Percentiles rank a stretch among this genome's conserved stretches.
Conservation (phyloP, 2,888 invertebrate species). For the Scelioninae gen. 1 region DNA sequence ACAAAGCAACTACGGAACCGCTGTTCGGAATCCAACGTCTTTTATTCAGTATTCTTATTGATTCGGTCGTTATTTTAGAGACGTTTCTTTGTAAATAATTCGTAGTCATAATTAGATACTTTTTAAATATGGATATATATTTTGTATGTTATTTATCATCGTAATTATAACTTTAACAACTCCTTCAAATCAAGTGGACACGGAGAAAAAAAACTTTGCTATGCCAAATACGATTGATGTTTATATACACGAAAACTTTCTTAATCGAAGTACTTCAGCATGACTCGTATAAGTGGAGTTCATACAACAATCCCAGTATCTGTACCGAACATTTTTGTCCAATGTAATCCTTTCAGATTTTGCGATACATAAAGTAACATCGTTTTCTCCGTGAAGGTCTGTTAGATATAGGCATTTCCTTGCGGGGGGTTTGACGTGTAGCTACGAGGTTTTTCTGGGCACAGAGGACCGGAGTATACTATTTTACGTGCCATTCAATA, state of each 20-base stretch:
- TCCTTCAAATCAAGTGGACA: conserved; percentile 17
- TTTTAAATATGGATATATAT: conserved; percentile 60
- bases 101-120: conserved; percentile 41
- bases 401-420: conserved; percentile 37
- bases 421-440: too few species aligned
- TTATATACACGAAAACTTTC: conserved; percentile 10
- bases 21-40: conserved; percentile 13
- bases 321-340: too few species aligned
- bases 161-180: too few species aligned
- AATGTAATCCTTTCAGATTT: conserved; percentile 8
- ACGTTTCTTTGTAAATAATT: conserved; percentile 59
- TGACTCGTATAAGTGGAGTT: too few species aligned
- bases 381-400: conserved; percentile 23
- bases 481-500: conserved; percentile 83
- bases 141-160: conserved; percentile 68
- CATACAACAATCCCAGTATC: too few species aligned
- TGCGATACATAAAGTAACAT: conserved; percentile 11
- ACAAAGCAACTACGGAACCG: too few species aligned
- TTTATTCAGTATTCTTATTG: conserved; percentile 57
- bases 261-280: conserved; percentile 6
- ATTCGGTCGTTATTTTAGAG: conserved; percentile 50
- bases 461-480: conserved; percentile 71
- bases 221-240: conserved; percentile 49
- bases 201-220: conserved; percentile 44
- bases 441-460: conserved; percentile 62